A percentile compares a stretch with the other conserved stretches of the same genome.
Evolutionary conservation across 2,797 vertebrate genomes (phyloP).

Genomic region (Capromys pilorides): DNA sequence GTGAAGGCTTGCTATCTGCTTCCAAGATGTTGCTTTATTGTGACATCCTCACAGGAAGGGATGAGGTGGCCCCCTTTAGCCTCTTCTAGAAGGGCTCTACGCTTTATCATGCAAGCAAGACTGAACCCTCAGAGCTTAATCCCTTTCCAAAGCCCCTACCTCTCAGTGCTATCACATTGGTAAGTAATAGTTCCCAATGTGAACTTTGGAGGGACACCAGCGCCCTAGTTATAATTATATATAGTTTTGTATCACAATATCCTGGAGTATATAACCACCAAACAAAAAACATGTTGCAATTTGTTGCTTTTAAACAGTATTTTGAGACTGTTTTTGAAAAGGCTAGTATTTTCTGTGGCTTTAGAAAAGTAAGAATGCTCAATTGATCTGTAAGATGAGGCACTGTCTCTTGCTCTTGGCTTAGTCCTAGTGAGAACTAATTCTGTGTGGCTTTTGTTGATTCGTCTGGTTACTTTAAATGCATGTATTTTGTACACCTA

Average conservation of each 20-base stretch:
- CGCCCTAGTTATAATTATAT: neutral
- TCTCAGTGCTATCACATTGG: neutral
- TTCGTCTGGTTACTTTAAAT: constrained; percentile 38
- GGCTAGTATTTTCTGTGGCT: constrained; percentile 13
- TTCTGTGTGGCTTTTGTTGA: constrained; percentile 53
- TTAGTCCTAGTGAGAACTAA: constrained; percentile 40
- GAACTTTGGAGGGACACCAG: neutral
- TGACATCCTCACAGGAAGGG: neutral
- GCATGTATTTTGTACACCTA: constrained; percentile 33
- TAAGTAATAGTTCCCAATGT: neutral
- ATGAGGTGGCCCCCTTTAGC: neutral
- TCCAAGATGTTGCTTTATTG: neutral
- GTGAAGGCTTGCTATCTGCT: neutral
- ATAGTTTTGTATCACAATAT: neutral
- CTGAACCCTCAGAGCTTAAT: neutral
- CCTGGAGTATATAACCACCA: neutral
- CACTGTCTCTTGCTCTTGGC: neutral
- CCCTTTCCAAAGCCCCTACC: no score
- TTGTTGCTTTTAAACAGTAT: neutral
- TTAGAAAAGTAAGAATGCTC: neutral
- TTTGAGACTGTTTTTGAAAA: constrained; percentile 8
- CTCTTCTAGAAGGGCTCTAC: neutral
- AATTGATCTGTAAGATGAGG: neutral
- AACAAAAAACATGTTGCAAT: neutral
- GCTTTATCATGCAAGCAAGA: neutral